phyloP scores from a whole-genome alignment of 1,140 invertebrate genomes.

The Lasioglossum albipes region DNA sequence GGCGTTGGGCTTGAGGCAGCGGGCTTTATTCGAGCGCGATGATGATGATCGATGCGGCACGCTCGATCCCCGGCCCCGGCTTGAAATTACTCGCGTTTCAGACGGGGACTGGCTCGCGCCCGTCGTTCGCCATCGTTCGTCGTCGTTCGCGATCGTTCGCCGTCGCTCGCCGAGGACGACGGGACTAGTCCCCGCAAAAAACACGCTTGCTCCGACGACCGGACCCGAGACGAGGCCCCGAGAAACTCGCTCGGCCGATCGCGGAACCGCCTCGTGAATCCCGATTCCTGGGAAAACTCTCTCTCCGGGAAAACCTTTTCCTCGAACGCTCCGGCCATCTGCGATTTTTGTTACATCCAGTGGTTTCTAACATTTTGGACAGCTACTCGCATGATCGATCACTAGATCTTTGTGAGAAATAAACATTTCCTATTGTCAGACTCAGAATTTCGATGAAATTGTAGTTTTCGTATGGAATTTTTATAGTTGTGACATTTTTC shows the following conservation, averaged over 20 bases:
- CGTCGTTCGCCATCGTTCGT: background rate
- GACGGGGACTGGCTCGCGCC: background rate
- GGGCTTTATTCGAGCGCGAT: conserved; percentile 51
- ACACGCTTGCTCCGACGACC: conserved; percentile 35
- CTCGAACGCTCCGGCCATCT: background rate
- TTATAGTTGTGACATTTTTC: too few species aligned
- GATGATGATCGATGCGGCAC: conserved; percentile 50
- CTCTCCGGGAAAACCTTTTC: conserved; percentile 46
- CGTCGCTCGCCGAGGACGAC: conserved; percentile 39
- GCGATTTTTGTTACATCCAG: too few species aligned
- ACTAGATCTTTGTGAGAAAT: too few species aligned
- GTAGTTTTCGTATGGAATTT: too few species aligned
- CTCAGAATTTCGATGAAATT: too few species aligned
- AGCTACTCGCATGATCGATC: too few species aligned
- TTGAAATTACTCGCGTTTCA: conserved; percentile 57
- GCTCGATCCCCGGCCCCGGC: conserved; percentile 38
- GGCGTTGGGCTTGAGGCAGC: conserved; percentile 14
- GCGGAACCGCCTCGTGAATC: conserved; percentile 38
- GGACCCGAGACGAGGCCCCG: conserved; percentile 13
- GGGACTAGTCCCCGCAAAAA: conserved; percentile 49
- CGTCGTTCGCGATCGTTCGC: background rate
- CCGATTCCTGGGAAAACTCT: conserved; percentile 50
- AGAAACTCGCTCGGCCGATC: conserved; percentile 43
- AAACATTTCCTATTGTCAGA: too few species aligned
- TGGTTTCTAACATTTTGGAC: too few species aligned